Evolutionary conservation across 2,797 vertebrate genomes (phyloP).

Genomic region (Triplophysa bombifrons): DNA sequence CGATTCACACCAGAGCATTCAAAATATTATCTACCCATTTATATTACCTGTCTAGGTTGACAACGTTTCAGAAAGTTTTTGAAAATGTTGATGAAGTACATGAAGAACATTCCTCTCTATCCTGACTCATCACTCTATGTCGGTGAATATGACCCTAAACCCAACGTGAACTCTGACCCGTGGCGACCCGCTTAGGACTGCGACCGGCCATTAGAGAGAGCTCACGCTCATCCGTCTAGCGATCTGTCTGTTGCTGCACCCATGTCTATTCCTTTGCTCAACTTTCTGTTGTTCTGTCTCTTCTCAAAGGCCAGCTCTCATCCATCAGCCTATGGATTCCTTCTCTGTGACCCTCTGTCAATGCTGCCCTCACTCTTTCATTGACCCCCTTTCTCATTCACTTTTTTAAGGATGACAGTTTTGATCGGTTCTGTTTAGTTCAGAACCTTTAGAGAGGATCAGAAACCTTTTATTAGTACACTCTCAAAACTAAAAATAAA

Average conservation of each 20-base stretch:
- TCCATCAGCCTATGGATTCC: constrained; percentile 35
- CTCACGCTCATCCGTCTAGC: constrained; percentile 38
- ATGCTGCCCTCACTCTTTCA: constrained; percentile 32
- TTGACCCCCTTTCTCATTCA: constrained; percentile 26
- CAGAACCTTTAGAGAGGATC: too few species aligned
- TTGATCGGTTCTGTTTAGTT: too few species aligned
- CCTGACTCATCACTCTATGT: constrained; percentile 54
- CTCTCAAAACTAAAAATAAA: too few species aligned
- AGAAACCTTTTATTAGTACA: too few species aligned
- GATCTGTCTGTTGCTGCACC: constrained; percentile 32
- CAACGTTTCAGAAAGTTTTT: constrained; percentile 24
- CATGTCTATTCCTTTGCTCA: constrained; percentile 29
- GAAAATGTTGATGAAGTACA: constrained; percentile 33
- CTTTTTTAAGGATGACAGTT: background rate
- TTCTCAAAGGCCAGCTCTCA: constrained; percentile 36
- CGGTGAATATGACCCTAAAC: constrained; percentile 53
- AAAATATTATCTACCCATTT: constrained; percentile 30
- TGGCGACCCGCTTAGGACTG: constrained; percentile 3
- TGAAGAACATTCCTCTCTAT: constrained; percentile 47
- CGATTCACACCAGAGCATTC: background rate
- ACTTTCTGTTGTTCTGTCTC: constrained; percentile 21
- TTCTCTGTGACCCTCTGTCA: constrained; percentile 22
- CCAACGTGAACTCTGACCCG: constrained; percentile 53
- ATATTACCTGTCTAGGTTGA: constrained; percentile 15
- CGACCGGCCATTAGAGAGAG: constrained; percentile 4